Base-by-base conservation (phyloP, 2,113 vertebrate species). In the Toxostoma redivivum region DNA sequence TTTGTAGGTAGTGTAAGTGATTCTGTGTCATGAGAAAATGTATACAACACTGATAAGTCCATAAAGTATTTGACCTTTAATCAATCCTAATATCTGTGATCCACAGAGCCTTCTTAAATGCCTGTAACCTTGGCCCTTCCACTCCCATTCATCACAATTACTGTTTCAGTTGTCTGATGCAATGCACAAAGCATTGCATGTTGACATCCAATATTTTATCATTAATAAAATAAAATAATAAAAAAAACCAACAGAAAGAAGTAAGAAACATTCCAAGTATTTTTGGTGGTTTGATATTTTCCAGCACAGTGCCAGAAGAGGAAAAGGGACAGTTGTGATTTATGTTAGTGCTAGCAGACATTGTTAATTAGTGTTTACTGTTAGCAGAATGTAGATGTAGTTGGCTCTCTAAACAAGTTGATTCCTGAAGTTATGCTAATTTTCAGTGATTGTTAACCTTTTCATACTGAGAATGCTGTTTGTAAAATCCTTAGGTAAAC, bases 41-140 rank as follows among this genome's bases (percentile, higher is more conserved):
- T 96, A 97, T 93, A 94, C 93, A 97, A 90, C 66, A 77, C 96
- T 98, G 97, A 98, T 98, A 98, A 97, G 98, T 98, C 96, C 96
- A 97, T 98, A 96, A 98, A 98, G 97, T 97, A 98, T 98, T 97
- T 98, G 97, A 98, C 98, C 97, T 98, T 98, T 98, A 98, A 98
- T 98, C 97, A 98, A 97, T 98, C 96, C 97, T 97, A 98, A 97
- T 98, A 98, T 98, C 98, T 98, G 97, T 97, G 96, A 96, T 95
- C 97, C 95, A 62, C 92, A 95, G 96, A 98, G 95, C 84, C 88
- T 97, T 94, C 95, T 97, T 97, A 98, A 98, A 97, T 79, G 97
- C 97, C 93, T 97, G 92, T 94, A 97, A 97, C 90, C 94, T 94
- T 97, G 96, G 92, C 97, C 97, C 94, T 97, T 86, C 88, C 80